Evolutionary conservation across 1,140 invertebrate genomes (phyloP).

Genomic region (Schlechtendalia chinensis): DNA sequence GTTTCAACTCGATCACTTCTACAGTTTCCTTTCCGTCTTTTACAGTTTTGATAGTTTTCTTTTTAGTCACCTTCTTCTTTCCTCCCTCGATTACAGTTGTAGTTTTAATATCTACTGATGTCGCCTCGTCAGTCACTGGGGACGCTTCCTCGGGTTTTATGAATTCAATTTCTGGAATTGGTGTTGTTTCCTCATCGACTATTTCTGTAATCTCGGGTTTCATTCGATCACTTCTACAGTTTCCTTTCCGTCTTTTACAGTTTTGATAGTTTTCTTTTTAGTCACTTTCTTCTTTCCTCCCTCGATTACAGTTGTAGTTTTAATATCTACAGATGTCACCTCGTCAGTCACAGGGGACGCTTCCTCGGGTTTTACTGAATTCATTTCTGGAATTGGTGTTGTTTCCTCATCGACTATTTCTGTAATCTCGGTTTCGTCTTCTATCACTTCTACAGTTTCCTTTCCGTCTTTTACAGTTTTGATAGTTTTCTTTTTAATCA

Average conservation of each 20-base stretch:
- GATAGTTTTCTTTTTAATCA: neutral
- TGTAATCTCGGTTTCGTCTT: neutral
- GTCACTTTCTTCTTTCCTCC: no score
- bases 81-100: neutral
- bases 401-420: neutral
- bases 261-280: no score
- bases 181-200: neutral
- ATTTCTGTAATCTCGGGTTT: neutral
- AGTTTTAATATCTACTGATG: neutral
- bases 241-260: no score
- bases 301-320: neutral
- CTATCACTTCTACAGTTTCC: neutral
- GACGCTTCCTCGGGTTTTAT: neutral
- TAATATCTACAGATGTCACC: neutral
- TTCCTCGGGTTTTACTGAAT: neutral
- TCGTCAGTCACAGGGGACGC: neutral
- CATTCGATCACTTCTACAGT: neutral
- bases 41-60: neutral
- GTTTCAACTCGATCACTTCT: neutral
- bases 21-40: neutral
- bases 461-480: neutral
- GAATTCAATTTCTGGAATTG: neutral
- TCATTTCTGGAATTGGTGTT: neutral
- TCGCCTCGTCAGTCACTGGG: neutral
- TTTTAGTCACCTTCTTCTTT: neutral